These are phyloP conservation scores for Microctonus aethiopoides DNA, from an alignment of 2,888 invertebrate genomes.

Conservation along the genomic window DNA sequence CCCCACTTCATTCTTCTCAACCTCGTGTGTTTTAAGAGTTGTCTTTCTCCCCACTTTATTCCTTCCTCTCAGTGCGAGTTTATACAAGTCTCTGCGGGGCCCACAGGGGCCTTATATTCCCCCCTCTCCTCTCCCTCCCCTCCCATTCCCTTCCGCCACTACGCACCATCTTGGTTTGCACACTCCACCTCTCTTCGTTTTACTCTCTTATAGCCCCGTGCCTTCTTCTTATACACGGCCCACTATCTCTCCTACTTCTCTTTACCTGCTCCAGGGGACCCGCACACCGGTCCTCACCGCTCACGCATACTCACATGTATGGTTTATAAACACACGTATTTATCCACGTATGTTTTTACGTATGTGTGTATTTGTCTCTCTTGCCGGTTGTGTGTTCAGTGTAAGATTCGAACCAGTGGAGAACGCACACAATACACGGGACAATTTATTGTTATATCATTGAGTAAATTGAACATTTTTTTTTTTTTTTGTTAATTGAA, in stretches of 20 bases:
- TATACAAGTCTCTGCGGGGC: constrained; percentile 14
- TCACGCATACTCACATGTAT: too few relatives aligned
- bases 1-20: background rate
- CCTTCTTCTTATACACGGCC: constrained; percentile 56
- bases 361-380: constrained; percentile 59
- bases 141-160: background rate
- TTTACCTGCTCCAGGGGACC: constrained; percentile 53
- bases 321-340: background rate
- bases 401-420: constrained; percentile 67
- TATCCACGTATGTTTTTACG: background rate
- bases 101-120: constrained; percentile 14
- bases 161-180: constrained; percentile 2
- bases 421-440: constrained; percentile 63
- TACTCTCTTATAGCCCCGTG: constrained; percentile 26
- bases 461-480: background rate
- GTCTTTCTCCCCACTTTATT: too few relatives aligned
- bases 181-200: constrained; percentile 24
- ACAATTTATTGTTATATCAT: constrained; percentile 61
- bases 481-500: background rate
- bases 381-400: constrained; percentile 62
- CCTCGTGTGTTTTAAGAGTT: background rate
- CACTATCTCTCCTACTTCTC: constrained; percentile 57
- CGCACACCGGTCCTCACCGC: constrained; percentile 53
- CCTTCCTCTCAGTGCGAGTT: background rate
- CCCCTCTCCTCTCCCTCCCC: background rate